Base-by-base conservation (phyloP, 1,140 invertebrate species). In the Wasmannia auropunctata region DNA sequence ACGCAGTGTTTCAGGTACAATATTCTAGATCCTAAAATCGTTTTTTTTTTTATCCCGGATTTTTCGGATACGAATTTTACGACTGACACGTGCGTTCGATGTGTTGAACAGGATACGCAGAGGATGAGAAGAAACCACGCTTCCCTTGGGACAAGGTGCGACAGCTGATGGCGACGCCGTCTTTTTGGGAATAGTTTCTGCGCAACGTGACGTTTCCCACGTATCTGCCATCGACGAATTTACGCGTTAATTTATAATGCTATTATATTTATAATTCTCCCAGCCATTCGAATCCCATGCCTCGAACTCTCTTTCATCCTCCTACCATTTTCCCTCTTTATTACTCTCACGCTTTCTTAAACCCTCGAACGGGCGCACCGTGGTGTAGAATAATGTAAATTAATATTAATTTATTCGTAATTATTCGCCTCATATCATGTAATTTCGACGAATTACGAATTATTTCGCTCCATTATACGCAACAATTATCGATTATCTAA, bases 121-220 rank as follows among this genome's bases (percentile, higher is more conserved):
- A 94, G n/a, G 11, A 34, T 28, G 87, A 89, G 58, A 95, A 95
- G 67, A 94, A 95, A 81, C 96, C 96, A 51, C 95, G 95, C 3
- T 97, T 97, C 92, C 97, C 97, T 51, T 97, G 97, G 97, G 95
- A 97, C 91, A 96, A 97, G 95, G 97, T 97, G 6, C 95, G 95
- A 91, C 96, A 97, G 93, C 91, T 97, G 83, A 95, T 96, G 87
- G 90, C 95, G 91, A 95, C 95, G 56, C 96, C 96, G 56, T 96
- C 96, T 91, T 93, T 96, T 88, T 97, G 96, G 96, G 96, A 96
- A 90, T 96, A 95, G 87, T 69, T 51, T 31, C n/a, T n/a, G n/a
- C 31, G 28, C 37, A 28, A 16, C 19, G 40, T 56, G 46, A 51
- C 10, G 1, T n/a, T n/a, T 56, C 31, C 62, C 37, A 19, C 16